Evolutionary conservation across 2,888 invertebrate species (phyloP).

Genomic region (Chaitophorus viminalis): DNA sequence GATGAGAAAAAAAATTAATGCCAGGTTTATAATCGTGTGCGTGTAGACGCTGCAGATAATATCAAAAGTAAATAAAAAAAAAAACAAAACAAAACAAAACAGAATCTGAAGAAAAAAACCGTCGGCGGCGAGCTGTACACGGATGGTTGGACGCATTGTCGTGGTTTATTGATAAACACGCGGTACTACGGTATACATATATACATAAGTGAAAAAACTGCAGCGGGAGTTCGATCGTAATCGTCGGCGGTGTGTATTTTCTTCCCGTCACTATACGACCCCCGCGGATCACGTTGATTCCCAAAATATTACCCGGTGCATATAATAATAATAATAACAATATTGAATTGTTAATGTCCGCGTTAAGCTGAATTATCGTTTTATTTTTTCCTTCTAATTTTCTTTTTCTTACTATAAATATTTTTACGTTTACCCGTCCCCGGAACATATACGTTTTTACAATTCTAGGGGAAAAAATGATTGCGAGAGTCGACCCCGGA

Average conservation of each 20-base stretch:
- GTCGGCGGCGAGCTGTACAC: constrained; percentile 17
- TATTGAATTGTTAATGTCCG: constrained; percentile 16
- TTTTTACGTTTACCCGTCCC: no score
- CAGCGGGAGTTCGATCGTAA: constrained; percentile 53
- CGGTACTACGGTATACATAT: neutral
- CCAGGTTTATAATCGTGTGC: constrained; percentile 41
- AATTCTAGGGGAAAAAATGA: no score
- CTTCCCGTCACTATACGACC: constrained; percentile 25
- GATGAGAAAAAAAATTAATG: constrained; percentile 41
- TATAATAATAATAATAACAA: neutral
- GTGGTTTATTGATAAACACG: constrained; percentile 50
- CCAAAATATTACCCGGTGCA: constrained; percentile 31
- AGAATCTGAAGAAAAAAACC: neutral
- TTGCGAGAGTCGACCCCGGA: no score
- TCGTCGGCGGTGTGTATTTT: constrained; percentile 37
- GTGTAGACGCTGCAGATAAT: constrained; percentile 13
- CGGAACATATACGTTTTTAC: no score
- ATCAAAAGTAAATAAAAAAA: constrained; percentile 27
- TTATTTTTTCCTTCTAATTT: neutral
- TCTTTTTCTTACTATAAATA: no score
- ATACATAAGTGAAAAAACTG: constrained; percentile 39
- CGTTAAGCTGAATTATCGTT: neutral
- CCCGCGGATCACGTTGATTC: constrained; percentile 51
- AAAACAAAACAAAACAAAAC: constrained; percentile 4
- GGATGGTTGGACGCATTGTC: constrained; percentile 56